phyloP scores from a whole-genome alignment of 2,888 invertebrate genomes.

The Carcina quercana region DNA sequence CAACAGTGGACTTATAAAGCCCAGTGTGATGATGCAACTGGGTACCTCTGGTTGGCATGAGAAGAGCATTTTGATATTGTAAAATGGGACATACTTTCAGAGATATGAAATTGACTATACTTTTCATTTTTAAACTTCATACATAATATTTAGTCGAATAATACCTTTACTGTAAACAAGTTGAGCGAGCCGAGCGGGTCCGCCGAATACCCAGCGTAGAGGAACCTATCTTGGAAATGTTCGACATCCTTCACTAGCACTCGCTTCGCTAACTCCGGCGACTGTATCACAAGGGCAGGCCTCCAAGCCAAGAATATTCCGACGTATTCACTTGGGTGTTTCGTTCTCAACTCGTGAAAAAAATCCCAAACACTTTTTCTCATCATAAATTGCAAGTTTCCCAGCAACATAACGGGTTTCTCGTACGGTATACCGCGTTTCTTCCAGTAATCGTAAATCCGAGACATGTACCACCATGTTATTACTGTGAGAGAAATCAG shows the following conservation, averaged over 20 bases:
- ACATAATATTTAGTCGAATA: constrained; percentile 10
- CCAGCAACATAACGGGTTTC: constrained; percentile 34
- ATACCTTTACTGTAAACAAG: constrained; percentile 47
- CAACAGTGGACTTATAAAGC: too few species aligned
- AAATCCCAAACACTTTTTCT: constrained; percentile 40
- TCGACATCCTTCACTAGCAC: constrained; percentile 42
- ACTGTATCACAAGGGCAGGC: constrained; percentile 42
- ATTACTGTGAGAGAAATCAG: constrained; percentile 22
- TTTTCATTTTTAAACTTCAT: not conserved
- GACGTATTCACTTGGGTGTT: constrained; percentile 34
- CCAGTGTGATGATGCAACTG: too few species aligned
- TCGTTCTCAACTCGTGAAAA: constrained; percentile 30
- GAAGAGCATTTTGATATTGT: too few species aligned
- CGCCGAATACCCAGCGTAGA: constrained; percentile 27
- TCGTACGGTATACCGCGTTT: constrained; percentile 41
- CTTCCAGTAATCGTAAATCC: constrained; percentile 47
- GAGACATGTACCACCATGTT: constrained; percentile 28
- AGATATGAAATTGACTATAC: not conserved
- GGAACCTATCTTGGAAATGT: constrained; percentile 40
- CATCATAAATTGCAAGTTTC: constrained; percentile 43
- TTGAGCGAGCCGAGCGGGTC: constrained; percentile 51
- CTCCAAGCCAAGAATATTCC: constrained; percentile 44
- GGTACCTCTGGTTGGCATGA: too few species aligned
- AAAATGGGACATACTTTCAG: not conserved
- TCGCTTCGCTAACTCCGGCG: constrained; percentile 40